Percentiles rank a stretch among this genome's conserved stretches.
These are phyloP conservation scores for Heliconius nattereri DNA, from an alignment of 1,140 invertebrate genomes.

Conservation along the genomic window DNA sequence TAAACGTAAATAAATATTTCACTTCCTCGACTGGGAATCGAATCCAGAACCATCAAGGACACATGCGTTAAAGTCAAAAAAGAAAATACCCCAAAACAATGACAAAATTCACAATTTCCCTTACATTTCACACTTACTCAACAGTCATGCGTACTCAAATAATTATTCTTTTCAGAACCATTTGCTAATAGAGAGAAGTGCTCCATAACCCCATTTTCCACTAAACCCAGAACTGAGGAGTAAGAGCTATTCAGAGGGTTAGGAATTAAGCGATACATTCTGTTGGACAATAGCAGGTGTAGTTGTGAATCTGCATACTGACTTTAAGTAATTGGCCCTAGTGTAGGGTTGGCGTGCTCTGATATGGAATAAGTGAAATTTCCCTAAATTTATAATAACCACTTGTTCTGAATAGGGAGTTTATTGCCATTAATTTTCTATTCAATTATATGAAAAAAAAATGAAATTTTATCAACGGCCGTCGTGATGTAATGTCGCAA, in stretches of 20 bases:
- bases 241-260: constrained; percentile 44
- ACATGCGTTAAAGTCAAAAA: background rate
- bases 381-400: too few species aligned
- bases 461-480: too few species aligned
- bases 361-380: background rate
- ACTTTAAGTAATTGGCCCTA: constrained; percentile 73
- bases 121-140: background rate
- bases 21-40: too few species aligned
- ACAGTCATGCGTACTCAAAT: background rate
- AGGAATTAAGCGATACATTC: constrained; percentile 62
- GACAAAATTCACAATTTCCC: background rate
- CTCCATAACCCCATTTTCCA: constrained; percentile 53
- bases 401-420: too few species aligned
- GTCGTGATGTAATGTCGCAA: too few species aligned
- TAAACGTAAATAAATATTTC: too few species aligned
- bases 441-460: too few species aligned
- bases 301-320: constrained; percentile 59
- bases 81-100: background rate
- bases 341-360: constrained; percentile 48
- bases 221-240: constrained; percentile 38
- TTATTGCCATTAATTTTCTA: too few species aligned
- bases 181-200: constrained; percentile 40
- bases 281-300: constrained; percentile 66
- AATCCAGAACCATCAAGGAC: too few species aligned
- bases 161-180: constrained; percentile 14